Conservation (phyloP, 1,140 invertebrate species). For the Macrotrachela quadricornifera region DNA sequence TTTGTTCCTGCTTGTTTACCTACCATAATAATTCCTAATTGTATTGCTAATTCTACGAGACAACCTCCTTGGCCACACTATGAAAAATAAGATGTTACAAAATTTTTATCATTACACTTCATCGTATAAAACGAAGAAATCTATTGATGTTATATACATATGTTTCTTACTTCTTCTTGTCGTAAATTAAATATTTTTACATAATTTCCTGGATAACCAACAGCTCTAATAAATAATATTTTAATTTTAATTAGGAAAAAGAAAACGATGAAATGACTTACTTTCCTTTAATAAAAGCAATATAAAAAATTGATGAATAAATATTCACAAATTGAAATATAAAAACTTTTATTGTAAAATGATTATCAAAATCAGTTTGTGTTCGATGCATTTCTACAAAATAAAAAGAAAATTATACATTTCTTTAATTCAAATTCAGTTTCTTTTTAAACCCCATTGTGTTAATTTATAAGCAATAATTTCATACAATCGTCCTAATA, state of each 20-base stretch:
- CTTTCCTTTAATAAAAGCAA: slow-evolving; percentile 67
- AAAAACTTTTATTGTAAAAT: slow-evolving; percentile 87
- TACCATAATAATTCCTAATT: slow-evolving; percentile 9
- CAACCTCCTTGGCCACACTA: slow-evolving; percentile 8
- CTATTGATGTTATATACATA: background rate
- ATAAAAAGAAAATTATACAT: background rate
- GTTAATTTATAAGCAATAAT: slow-evolving; percentile 24
- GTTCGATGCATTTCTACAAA: slow-evolving; percentile 62
- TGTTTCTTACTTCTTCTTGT: slow-evolving; percentile 42
- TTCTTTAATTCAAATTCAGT: background rate
- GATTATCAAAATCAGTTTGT: slow-evolving; percentile 80
- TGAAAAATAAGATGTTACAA: slow-evolving; percentile 10
- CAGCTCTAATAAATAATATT: background rate
- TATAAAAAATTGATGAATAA: slow-evolving; percentile 83
- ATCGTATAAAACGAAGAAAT: background rate
- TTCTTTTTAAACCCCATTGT: slow-evolving; percentile 21
- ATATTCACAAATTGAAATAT: slow-evolving; percentile 91
- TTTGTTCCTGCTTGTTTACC: background rate
- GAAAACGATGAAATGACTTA: slow-evolving; percentile 34
- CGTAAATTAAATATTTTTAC: slow-evolving; percentile 44
- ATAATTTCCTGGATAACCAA: slow-evolving; percentile 40
- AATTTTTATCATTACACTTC: background rate
- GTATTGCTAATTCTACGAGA: slow-evolving; percentile 4
- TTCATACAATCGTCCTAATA: slow-evolving; percentile 43
- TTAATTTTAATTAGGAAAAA: slow-evolving; percentile 22